These are phyloP conservation scores for Fratercula arctica DNA, from an alignment of 2,797 vertebrate species.

Conservation along the genomic window DNA sequence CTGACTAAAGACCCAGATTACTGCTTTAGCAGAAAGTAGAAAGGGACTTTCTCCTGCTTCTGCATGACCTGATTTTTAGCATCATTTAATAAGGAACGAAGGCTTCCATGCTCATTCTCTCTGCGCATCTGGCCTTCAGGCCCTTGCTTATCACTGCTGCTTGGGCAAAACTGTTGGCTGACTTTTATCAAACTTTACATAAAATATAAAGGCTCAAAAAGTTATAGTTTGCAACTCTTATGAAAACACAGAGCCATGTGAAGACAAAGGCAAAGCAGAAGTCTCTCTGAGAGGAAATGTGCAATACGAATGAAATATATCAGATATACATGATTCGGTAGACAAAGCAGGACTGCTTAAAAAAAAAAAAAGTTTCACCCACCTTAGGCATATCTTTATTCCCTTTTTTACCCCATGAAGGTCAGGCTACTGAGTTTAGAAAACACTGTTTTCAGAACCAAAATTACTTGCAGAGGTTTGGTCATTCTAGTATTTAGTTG, in stretches of 20 bases:
- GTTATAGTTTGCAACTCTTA: neutral
- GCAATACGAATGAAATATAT: neutral
- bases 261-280: neutral
- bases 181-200: neutral
- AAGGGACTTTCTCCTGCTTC: neutral
- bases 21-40: neutral
- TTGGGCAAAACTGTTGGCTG: neutral
- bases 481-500: neutral
- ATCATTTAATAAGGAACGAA: neutral
- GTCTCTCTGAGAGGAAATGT: neutral
- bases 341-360: neutral
- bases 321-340: neutral
- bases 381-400: neutral
- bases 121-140: neutral
- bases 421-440: neutral
- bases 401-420: fast-evolving
- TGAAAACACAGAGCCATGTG: neutral
- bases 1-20: neutral
- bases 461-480: neutral
- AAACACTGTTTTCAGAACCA: neutral
- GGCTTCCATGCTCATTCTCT: neutral
- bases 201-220: neutral
- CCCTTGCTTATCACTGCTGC: neutral
- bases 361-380: neutral
- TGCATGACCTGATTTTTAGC: neutral